Evolutionary conservation across 2,888 invertebrate genomes (phyloP).

Genomic region (Polyommatus icarus): DNA sequence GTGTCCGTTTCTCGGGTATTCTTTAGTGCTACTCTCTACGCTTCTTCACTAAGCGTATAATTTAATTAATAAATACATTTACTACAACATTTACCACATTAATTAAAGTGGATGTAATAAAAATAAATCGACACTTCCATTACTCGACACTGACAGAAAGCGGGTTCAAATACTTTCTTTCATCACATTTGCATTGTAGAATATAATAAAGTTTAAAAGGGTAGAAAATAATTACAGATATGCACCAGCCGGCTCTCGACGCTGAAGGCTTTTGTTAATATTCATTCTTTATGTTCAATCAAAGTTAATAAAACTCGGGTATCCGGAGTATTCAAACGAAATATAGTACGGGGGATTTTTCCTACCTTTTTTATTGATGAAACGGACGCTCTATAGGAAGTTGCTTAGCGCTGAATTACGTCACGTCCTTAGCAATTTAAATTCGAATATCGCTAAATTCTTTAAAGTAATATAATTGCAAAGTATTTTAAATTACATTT

Average conservation of each 20-base stretch:
- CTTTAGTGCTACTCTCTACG: too few relatives aligned
- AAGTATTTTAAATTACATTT: not conserved
- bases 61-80: not conserved
- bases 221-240: constrained; percentile 28
- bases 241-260: constrained; percentile 28
- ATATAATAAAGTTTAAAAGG: constrained; percentile 30
- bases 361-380: constrained; percentile 3
- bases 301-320: constrained; percentile 30
- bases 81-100: not conserved
- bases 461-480: not conserved
- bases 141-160: not conserved
- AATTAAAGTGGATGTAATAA: not conserved
- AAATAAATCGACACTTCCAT: constrained; percentile 14
- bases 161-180: constrained; percentile 15
- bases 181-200: constrained; percentile 21
- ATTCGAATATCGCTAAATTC: not conserved
- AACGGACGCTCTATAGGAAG: not conserved
- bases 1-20: too few relatives aligned
- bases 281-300: constrained; percentile 31
- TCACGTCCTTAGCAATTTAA: not conserved
- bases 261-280: constrained; percentile 30
- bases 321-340: constrained; percentile 29
- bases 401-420: constrained; percentile 4
- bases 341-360: constrained; percentile 17
- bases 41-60: not conserved